Evolutionary conservation across 2,888 invertebrate genomes (phyloP).

Genomic region (Agrochola lychnidis): DNA sequence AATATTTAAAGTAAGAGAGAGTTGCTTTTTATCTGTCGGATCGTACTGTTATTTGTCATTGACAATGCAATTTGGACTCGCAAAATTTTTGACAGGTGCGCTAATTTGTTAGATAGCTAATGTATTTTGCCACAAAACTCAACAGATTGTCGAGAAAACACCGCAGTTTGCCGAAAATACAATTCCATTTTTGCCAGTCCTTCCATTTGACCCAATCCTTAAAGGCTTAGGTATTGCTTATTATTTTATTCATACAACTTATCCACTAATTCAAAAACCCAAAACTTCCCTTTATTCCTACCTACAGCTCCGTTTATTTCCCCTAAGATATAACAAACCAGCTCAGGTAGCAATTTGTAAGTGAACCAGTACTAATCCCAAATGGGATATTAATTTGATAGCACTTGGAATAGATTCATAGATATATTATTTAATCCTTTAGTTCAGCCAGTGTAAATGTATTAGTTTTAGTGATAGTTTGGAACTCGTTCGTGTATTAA

Average conservation of each 20-base stretch:
- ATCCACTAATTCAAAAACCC: not conserved
- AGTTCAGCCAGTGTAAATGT: slow-evolving; percentile 37
- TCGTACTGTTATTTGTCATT: not conserved
- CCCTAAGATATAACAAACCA: slow-evolving; percentile 16
- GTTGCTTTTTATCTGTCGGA: not conserved
- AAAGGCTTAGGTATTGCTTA: not conserved
- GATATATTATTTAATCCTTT: slow-evolving; percentile 53
- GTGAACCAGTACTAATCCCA: slow-evolving; percentile 56
- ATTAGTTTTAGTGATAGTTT: slow-evolving; percentile 52
- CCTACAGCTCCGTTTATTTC: not conserved
- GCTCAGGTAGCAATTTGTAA: slow-evolving; percentile 58
- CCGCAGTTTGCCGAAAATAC: not conserved
- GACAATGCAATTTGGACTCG: not conserved
- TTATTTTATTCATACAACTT: not conserved
- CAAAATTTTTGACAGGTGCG: too few relatives aligned
- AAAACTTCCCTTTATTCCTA: not conserved
- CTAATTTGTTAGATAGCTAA: not conserved
- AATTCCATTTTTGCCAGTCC: not conserved
- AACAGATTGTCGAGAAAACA: not conserved
- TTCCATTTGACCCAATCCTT: not conserved
- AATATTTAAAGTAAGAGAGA: not conserved
- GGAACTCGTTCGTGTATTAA: slow-evolving; percentile 10
- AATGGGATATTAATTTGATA: slow-evolving; percentile 67
- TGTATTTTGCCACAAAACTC: not conserved
- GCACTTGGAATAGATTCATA: slow-evolving; percentile 41